Percentiles rank a stretch among this genome's conserved stretches.
Conservation (phyloP, 2,797 vertebrate genomes). For the Tapera naevia region DNA sequence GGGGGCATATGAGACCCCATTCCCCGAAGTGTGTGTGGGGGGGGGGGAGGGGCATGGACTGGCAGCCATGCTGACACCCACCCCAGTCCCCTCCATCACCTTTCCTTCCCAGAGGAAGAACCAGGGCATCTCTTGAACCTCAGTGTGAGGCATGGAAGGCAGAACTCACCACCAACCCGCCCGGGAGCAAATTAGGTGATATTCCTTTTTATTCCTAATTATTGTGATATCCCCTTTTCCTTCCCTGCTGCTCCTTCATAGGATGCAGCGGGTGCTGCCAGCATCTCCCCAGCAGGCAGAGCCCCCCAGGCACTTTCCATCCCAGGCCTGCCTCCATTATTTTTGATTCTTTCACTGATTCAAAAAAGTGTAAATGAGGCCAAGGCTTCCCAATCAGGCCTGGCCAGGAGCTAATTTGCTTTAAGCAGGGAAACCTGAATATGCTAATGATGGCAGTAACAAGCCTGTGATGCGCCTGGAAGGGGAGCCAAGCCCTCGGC, state of each 20-base stretch:
- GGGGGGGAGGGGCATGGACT: neutral
- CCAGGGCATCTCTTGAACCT: neutral
- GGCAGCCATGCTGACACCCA: neutral
- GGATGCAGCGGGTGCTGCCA: neutral
- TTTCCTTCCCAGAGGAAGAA: neutral
- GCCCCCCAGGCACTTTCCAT: neutral
- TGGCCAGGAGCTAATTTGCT: conserved; percentile 69
- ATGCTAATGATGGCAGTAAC: conserved; percentile 58
- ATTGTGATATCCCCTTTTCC: neutral
- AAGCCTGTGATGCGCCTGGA: conserved; percentile 43
- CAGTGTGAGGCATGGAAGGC: neutral
- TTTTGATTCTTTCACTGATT: neutral
- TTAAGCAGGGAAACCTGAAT: conserved; percentile 52
- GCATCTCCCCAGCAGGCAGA: neutral
- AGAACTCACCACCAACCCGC: neutral
- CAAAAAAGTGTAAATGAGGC: conserved; percentile 55
- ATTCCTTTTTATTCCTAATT: conserved; percentile 21
- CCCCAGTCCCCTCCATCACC: neutral
- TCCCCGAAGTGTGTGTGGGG: neutral
- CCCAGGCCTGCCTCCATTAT: neutral
- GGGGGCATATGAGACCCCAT: rapidly evolving
- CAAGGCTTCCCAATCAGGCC: conserved; percentile 16
- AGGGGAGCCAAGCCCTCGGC: conserved; percentile 36
- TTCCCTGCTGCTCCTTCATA: neutral
- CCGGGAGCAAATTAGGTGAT: conserved; percentile 10